These are phyloP conservation scores for Tholera decimalis DNA, from an alignment of 2,888 invertebrate species.

Conservation along the genomic window DNA sequence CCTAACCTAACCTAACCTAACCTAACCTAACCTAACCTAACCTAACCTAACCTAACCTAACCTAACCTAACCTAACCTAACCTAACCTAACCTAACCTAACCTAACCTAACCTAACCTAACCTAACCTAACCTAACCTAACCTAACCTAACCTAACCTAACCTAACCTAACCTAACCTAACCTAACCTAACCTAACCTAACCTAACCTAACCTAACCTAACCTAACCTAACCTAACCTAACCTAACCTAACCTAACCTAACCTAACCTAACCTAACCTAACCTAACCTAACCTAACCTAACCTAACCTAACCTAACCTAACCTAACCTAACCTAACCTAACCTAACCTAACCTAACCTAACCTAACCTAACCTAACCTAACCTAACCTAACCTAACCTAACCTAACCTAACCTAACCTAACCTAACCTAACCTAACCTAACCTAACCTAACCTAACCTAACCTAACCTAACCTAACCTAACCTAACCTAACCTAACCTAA, in stretches of 20 bases:
- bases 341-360: constrained; percentile 63
- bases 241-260: constrained; percentile 59
- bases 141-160: constrained; percentile 55
- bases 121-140: constrained; percentile 31
- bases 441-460: constrained; percentile 37
- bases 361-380: constrained; percentile 59
- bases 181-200: constrained; percentile 30
- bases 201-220: constrained; percentile 61
- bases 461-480: constrained; percentile 25
- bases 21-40: constrained; percentile 5
- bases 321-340: constrained; percentile 54
- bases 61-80: constrained; percentile 3
- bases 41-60: constrained; percentile 5
- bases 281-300: constrained; percentile 56
- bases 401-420: constrained; percentile 60
- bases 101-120: neutral
- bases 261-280: constrained; percentile 53
- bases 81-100: constrained; percentile 1
- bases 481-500: constrained; percentile 1
- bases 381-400: constrained; percentile 60
- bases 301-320: constrained; percentile 53
- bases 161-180: constrained; percentile 10
- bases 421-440: constrained; percentile 6
- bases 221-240: constrained; percentile 59
- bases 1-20: constrained; percentile 5